A percentile compares a stretch with the other conserved stretches of the same genome.
These are phyloP conservation scores for Phyto melanocephala DNA, from an alignment of 2,888 invertebrate species.

Conservation along the genomic window DNA sequence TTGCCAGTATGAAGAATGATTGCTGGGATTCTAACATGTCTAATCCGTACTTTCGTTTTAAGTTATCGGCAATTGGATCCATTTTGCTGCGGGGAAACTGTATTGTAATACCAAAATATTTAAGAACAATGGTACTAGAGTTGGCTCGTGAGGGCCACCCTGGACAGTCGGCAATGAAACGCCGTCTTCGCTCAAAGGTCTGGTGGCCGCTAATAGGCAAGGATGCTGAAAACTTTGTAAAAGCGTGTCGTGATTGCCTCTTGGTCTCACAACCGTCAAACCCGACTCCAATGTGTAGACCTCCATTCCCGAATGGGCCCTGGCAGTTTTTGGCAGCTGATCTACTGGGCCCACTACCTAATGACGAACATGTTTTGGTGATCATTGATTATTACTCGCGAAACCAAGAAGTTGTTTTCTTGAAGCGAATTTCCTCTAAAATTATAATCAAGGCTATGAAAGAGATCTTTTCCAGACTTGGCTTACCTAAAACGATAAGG, in stretches of 20 bases:
- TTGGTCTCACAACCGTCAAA: constrained; percentile 47
- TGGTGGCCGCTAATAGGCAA: constrained; percentile 51
- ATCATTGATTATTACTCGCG: constrained; percentile 59
- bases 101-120: constrained; percentile 40
- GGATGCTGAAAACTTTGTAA: constrained; percentile 37
- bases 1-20: constrained; percentile 35
- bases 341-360: constrained; percentile 46
- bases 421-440: constrained; percentile 41
- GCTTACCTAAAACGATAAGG: constrained; percentile 57
- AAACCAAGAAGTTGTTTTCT: constrained; percentile 43
- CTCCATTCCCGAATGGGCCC: constrained; percentile 52
- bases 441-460: constrained; percentile 47
- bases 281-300: constrained; percentile 49
- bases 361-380: constrained; percentile 50
- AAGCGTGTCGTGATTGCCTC: constrained; percentile 48
- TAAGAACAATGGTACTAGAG: constrained; percentile 21
- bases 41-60: constrained; percentile 42
- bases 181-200: constrained; percentile 40
- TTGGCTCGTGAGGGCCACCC: constrained; percentile 44
- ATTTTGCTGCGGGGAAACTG: constrained; percentile 48
- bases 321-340: constrained; percentile 52
- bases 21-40: constrained; percentile 28
- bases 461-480: constrained; percentile 53
- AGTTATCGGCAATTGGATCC: constrained; percentile 43
- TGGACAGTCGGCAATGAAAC: constrained; percentile 58